phyloP scores from a whole-genome alignment of 1,140 invertebrate genomes.

The Caerostris extrusa region DNA sequence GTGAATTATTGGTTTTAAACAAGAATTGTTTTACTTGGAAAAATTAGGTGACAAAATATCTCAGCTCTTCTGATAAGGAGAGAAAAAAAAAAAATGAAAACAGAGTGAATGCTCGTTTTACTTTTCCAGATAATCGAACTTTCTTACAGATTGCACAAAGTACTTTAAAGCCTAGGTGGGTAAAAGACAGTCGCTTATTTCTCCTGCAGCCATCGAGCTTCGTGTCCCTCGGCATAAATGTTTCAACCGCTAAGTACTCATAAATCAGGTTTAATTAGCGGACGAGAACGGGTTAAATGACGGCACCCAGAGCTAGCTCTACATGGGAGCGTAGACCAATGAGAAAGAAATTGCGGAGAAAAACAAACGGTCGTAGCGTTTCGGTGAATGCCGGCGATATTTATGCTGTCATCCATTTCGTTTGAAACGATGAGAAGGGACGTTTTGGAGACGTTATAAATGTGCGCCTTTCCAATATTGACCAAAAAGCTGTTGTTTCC shows the following conservation, averaged over 20 bases:
- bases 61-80: too few relatives aligned
- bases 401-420: constrained; percentile 72
- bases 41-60: too few relatives aligned
- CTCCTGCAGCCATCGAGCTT: not conserved
- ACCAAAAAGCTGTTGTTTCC: constrained; percentile 74
- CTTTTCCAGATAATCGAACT: too few relatives aligned
- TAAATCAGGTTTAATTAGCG: constrained; percentile 74
- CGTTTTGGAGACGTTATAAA: constrained; percentile 69
- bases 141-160: not conserved
- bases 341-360: constrained; percentile 50
- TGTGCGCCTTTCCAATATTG: constrained; percentile 73
- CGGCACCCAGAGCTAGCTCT: not conserved
- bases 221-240: constrained; percentile 1
- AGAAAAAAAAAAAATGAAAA: too few relatives aligned
- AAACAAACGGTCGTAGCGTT: constrained; percentile 62
- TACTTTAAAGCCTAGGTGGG: not conserved
- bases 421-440: constrained; percentile 58
- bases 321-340: not conserved
- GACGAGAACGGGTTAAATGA: constrained; percentile 39
- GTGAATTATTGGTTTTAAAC: too few relatives aligned
- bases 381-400: constrained; percentile 63
- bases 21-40: too few relatives aligned
- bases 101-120: too few relatives aligned
- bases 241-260: constrained; percentile 67
- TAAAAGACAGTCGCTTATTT: not conserved